phyloP scores from a whole-genome alignment of 2,113 vertebrate genomes.

The Myanophis thanlyinensis region DNA sequence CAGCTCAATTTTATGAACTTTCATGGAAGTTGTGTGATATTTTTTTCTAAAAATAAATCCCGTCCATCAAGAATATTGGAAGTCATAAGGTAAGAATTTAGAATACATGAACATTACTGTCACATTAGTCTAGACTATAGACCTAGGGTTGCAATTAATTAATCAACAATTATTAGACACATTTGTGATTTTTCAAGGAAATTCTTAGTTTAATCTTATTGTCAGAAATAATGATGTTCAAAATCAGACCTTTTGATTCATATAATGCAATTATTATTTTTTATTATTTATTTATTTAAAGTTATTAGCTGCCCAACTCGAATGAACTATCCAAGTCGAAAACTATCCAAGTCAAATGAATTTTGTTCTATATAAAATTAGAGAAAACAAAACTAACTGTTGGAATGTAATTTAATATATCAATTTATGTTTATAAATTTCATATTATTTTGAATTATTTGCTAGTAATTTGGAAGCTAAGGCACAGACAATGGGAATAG shows the following conservation, averaged over 20 bases:
- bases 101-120: background rate
- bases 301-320: background rate
- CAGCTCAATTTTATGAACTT: background rate
- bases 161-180: background rate
- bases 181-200: background rate
- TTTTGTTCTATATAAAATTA: background rate
- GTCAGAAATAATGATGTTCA: background rate
- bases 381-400: background rate
- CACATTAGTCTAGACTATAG: background rate
- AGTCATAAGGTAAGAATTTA: background rate
- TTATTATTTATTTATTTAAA: background rate
- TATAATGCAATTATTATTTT: background rate
- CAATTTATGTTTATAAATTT: background rate
- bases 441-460: background rate
- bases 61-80: background rate
- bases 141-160: background rate
- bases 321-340: too few relatives aligned
- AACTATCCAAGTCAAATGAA: too few relatives aligned
- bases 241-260: background rate
- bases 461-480: background rate
- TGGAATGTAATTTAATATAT: background rate
- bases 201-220: background rate
- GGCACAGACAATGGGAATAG: background rate
- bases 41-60: background rate
- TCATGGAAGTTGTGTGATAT: background rate